Percentiles rank a stretch among this genome's conserved stretches.
These are phyloP conservation scores for Pocillopora verrucosa DNA, from an alignment of 64 coral and sea anemone genomes.

Conservation along the genomic window DNA sequence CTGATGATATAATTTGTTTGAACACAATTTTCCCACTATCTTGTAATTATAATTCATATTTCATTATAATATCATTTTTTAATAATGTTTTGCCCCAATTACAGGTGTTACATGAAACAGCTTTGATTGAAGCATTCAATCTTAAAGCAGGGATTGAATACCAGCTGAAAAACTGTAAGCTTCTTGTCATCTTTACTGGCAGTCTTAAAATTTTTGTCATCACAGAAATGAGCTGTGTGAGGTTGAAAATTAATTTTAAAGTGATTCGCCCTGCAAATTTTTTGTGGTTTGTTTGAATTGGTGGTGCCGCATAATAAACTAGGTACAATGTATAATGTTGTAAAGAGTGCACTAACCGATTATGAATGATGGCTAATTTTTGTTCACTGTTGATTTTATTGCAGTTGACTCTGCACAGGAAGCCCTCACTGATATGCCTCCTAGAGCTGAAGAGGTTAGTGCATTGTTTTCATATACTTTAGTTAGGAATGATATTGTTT, in stretches of 20 bases:
- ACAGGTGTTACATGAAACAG: constrained; percentile 96
- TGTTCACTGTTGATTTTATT: constrained; percentile 7
- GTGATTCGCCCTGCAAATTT: no score
- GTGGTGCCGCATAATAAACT: no score
- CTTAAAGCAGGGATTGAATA: constrained; percentile 97
- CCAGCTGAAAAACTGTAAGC: constrained; percentile 98
- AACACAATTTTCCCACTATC: no score
- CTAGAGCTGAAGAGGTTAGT: constrained; percentile 90
- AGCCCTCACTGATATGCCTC: constrained; percentile 98
- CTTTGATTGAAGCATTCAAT: constrained; percentile 98
- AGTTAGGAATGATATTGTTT: no score
- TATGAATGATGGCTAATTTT: not conserved
- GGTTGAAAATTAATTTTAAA: not conserved
- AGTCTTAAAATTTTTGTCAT: not conserved
- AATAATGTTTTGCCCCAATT: not conserved
- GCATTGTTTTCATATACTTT: no score
- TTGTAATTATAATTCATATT: no score
- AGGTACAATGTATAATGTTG: no score
- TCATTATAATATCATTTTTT: not conserved
- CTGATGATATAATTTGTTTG: no score
- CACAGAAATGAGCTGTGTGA: not conserved
- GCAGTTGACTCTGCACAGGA: constrained; percentile 96
- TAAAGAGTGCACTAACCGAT: no score
- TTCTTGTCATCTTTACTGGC: no score
- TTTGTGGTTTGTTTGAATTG: not conserved